A percentile compares a stretch with the other conserved stretches of the same genome.
Evolutionary conservation across 2,888 invertebrate genomes (phyloP).

Genomic region (Rotaria magnacalcarata): DNA sequence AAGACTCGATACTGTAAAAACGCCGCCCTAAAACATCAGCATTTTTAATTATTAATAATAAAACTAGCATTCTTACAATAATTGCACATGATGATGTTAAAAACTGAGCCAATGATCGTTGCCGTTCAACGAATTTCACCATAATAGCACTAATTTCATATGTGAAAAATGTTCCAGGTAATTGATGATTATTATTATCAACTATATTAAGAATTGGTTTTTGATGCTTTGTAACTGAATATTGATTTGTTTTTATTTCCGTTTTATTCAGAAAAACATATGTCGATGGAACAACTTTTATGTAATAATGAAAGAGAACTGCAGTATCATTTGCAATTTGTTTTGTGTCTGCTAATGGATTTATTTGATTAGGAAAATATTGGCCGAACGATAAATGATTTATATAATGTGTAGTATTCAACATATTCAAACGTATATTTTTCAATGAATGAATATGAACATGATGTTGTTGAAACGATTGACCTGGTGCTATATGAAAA

Average conservation of each 20-base stretch:
- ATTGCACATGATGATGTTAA: constrained; percentile 92
- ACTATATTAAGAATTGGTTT: constrained; percentile 61
- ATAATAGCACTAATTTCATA: constrained; percentile 94
- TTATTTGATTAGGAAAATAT: constrained; percentile 74
- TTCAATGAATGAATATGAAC: constrained; percentile 58
- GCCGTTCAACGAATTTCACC: constrained; percentile 86
- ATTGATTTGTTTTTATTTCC: constrained; percentile 74
- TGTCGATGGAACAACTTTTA: constrained; percentile 92
- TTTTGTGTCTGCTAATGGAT: constrained; percentile 75
- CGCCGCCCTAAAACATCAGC: neutral
- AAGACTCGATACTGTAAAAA: constrained; percentile 44
- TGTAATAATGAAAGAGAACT: constrained; percentile 90
- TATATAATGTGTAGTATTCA: constrained; percentile 83
- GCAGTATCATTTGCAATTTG: constrained; percentile 63
- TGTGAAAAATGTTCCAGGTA: constrained; percentile 91
- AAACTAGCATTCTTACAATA: constrained; percentile 59
- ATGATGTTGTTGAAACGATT: constrained; percentile 87
- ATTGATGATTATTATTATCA: constrained; percentile 63
- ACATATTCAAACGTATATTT: constrained; percentile 61
- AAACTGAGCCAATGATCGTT: constrained; percentile 78
- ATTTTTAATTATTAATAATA: neutral
- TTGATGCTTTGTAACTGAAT: constrained; percentile 87
- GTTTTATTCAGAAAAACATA: constrained; percentile 72
- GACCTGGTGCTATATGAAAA: constrained; percentile 88
- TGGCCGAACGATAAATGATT: constrained; percentile 84